A percentile compares a stretch with the other conserved stretches of the same genome.
These are phyloP conservation scores for Ailuropoda melanoleuca DNA, from an alignment of 2,113 vertebrate genomes.

Conservation along the genomic window DNA sequence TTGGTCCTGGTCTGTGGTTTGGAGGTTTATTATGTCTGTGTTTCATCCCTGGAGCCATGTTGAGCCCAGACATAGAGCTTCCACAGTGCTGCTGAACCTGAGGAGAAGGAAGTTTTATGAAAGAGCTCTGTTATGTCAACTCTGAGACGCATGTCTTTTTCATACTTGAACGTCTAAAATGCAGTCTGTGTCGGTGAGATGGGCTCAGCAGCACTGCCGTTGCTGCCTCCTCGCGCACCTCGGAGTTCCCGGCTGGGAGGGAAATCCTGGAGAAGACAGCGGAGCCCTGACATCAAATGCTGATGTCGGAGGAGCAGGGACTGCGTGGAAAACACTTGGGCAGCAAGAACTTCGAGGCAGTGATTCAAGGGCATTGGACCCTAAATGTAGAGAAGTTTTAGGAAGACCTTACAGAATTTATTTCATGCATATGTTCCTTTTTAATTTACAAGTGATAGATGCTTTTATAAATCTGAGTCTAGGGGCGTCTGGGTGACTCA, in stretches of 20 bases:
- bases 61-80: neutral
- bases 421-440: neutral
- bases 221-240: fast-evolving
- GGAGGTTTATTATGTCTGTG: neutral
- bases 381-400: neutral
- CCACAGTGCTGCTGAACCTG: neutral
- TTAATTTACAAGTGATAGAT: neutral
- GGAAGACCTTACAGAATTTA: neutral
- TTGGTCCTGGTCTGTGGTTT: neutral
- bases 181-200: neutral
- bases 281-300: neutral
- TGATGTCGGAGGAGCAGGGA: fast-evolving
- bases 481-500: neutral
- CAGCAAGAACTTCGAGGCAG: neutral
- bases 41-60: neutral
- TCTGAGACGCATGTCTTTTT: neutral
- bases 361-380: fast-evolving
- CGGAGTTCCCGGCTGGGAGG: neutral
- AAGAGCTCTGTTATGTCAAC: neutral
- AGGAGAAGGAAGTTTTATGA: neutral
- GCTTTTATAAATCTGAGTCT: neutral
- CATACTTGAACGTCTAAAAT: neutral
- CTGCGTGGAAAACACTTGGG: fast-evolving
- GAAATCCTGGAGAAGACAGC: neutral
- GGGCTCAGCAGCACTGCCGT: neutral